Percentiles rank a stretch among this genome's conserved stretches.
These are phyloP conservation scores for Harpagoxenus sublaevis DNA, from an alignment of 2,888 invertebrate species.

Conservation along the genomic window DNA sequence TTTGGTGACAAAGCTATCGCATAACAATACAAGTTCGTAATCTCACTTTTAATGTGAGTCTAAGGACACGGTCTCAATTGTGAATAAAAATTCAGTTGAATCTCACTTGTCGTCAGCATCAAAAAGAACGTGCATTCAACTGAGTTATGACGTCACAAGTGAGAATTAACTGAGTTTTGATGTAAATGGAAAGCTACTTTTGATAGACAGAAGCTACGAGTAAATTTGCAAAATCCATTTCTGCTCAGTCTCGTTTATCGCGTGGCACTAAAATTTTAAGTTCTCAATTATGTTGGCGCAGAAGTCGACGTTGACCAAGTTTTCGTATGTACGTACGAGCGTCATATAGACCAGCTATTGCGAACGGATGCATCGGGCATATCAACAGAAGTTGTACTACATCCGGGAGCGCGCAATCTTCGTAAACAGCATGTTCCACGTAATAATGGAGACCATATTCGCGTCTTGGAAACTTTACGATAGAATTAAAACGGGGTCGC, in stretches of 20 bases:
- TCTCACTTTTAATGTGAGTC: too few species aligned
- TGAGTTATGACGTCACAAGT: too few species aligned
- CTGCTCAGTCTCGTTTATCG: background rate
- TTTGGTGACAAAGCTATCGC: too few species aligned
- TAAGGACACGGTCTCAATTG: too few species aligned
- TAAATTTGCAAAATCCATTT: constrained; percentile 16
- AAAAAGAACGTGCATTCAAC: too few species aligned
- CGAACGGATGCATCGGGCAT: constrained; percentile 14
- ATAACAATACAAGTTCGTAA: too few species aligned
- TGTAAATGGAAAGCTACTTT: too few species aligned
- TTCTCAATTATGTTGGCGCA: constrained; percentile 18
- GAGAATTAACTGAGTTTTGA: too few species aligned
- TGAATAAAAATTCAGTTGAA: too few species aligned
- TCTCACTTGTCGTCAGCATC: too few species aligned
- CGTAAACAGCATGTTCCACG: constrained; percentile 34
- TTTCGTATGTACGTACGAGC: background rate
- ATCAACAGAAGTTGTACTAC: constrained; percentile 36
- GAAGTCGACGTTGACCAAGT: constrained; percentile 5
- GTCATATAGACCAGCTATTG: constrained; percentile 5
- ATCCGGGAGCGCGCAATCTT: background rate
- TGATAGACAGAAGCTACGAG: background rate
- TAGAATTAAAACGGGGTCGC: constrained; percentile 8
- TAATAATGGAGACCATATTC: constrained; percentile 28
- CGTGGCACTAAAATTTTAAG: constrained; percentile 25
- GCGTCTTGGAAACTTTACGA: constrained; percentile 24